Evolutionary conservation across 2,888 invertebrate genomes (phyloP).

Genomic region (Bombylius major): DNA sequence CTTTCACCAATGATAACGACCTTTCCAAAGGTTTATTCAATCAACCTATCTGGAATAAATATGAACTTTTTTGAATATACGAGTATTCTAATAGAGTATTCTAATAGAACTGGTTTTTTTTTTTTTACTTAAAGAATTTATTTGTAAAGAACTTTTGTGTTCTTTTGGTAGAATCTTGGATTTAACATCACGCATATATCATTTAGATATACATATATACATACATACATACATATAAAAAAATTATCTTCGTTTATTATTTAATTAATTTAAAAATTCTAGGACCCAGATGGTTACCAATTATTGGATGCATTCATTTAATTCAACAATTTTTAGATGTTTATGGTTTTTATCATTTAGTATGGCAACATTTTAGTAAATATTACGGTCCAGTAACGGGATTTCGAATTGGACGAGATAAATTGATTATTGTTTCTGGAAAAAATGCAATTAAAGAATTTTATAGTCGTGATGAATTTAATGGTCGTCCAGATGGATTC

Average conservation of each 20-base stretch:
- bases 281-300: constrained; percentile 46
- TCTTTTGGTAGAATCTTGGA: too few relatives aligned
- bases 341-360: constrained; percentile 43
- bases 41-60: background rate
- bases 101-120: too few relatives aligned
- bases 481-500: constrained; percentile 58
- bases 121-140: too few relatives aligned
- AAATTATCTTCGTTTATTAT: too few relatives aligned
- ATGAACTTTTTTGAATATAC: background rate
- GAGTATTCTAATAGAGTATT: too few relatives aligned
- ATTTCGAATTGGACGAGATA: constrained; percentile 48
- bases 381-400: constrained; percentile 53
- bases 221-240: too few relatives aligned
- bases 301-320: constrained; percentile 40
- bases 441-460: constrained; percentile 48
- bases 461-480: constrained; percentile 49
- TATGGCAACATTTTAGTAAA: constrained; percentile 44
- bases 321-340: constrained; percentile 28
- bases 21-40: background rate
- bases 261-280: constrained; percentile 6
- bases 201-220: too few relatives aligned
- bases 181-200: too few relatives aligned
- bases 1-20: background rate
- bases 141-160: too few relatives aligned
- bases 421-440: constrained; percentile 49